A percentile compares a stretch with the other conserved stretches of the same genome.
Evolutionary conservation across 1,140 invertebrate species (phyloP).

Genomic region (Linepithema humile): DNA sequence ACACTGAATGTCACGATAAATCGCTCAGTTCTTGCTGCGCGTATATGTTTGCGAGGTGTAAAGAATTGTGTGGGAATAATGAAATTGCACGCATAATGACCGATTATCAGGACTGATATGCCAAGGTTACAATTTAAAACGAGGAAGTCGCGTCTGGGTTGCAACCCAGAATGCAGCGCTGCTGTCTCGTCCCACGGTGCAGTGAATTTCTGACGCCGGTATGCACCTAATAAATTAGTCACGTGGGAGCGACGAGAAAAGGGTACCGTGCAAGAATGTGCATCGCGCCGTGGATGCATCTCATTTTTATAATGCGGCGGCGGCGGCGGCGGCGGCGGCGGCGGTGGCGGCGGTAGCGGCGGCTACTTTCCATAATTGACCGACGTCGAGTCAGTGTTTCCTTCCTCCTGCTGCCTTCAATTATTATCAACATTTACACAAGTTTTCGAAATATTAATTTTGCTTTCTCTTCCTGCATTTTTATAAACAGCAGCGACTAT

Average conservation of each 20-base stretch:
- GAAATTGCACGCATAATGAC: slow-evolving; percentile 37
- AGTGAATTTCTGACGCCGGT: slow-evolving; percentile 43
- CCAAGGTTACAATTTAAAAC: slow-evolving; percentile 55
- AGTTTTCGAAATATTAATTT: slow-evolving; percentile 19
- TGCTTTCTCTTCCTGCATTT: neutral
- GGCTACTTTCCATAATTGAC: slow-evolving; percentile 46
- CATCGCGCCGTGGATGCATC: slow-evolving; percentile 47
- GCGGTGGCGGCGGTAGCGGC: neutral
- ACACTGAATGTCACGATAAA: slow-evolving; percentile 37
- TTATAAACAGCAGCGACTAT: neutral
- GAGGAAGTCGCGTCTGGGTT: slow-evolving; percentile 45
- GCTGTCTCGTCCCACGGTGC: slow-evolving; percentile 47
- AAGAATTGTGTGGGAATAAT: slow-evolving; percentile 49
- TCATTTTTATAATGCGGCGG: slow-evolving; percentile 50
- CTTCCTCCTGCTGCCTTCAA: slow-evolving; percentile 11
- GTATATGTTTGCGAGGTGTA: slow-evolving; percentile 27
- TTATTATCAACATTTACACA: neutral
- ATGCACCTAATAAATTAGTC: slow-evolving; percentile 62
- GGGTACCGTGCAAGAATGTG: slow-evolving; percentile 43
- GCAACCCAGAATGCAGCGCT: slow-evolving; percentile 26
- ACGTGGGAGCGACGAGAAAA: slow-evolving; percentile 53
- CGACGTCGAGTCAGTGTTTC: slow-evolving; percentile 10
- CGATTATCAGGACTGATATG: slow-evolving; percentile 51
- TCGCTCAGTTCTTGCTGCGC: neutral
- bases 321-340: neutral